These are phyloP conservation scores for Bombus ignitus DNA, from an alignment of 1,140 invertebrate species.

Conservation along the genomic window DNA sequence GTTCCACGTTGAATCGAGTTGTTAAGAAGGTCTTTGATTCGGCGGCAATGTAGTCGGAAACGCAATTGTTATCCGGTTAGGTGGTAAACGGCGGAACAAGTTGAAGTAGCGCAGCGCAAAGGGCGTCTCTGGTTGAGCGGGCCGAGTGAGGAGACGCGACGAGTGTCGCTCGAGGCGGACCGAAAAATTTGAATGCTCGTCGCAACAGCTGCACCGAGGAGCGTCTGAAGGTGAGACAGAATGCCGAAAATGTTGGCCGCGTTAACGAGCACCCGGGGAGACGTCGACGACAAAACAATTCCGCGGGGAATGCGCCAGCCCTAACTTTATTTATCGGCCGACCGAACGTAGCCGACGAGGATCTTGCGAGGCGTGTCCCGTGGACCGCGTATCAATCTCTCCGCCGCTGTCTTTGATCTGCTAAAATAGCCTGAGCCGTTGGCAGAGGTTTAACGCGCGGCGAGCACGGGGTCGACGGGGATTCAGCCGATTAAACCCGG, in stretches of 20 bases:
- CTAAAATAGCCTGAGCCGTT: slow-evolving; percentile 63
- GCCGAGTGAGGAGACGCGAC: too few relatives aligned
- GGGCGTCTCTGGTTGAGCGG: background rate
- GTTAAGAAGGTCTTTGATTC: background rate
- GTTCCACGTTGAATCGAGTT: background rate
- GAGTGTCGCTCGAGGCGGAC: background rate
- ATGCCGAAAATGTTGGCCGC: slow-evolving; percentile 61
- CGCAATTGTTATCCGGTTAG: slow-evolving; percentile 8
- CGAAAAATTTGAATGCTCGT: slow-evolving; percentile 41
- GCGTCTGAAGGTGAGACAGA: slow-evolving; percentile 49
- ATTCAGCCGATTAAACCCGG: slow-evolving; percentile 64
- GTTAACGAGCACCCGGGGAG: slow-evolving; percentile 65
- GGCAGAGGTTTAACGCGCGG: slow-evolving; percentile 59
- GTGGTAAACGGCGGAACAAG: background rate
- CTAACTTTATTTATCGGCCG: slow-evolving; percentile 64
- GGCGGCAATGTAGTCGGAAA: background rate
- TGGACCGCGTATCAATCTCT: slow-evolving; percentile 65
- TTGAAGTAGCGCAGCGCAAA: background rate
- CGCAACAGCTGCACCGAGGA: slow-evolving; percentile 22
- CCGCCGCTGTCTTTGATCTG: slow-evolving; percentile 67
- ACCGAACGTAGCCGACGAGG: slow-evolving; percentile 31
- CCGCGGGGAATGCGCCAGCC: slow-evolving; percentile 42
- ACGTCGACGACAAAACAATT: slow-evolving; percentile 63
- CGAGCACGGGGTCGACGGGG: slow-evolving; percentile 48
- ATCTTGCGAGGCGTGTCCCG: slow-evolving; percentile 54